Percentiles rank a stretch among this genome's conserved stretches.
Evolutionary conservation across 2,888 invertebrate genomes (phyloP).

Genomic region (Eupithecia abbreviata): DNA sequence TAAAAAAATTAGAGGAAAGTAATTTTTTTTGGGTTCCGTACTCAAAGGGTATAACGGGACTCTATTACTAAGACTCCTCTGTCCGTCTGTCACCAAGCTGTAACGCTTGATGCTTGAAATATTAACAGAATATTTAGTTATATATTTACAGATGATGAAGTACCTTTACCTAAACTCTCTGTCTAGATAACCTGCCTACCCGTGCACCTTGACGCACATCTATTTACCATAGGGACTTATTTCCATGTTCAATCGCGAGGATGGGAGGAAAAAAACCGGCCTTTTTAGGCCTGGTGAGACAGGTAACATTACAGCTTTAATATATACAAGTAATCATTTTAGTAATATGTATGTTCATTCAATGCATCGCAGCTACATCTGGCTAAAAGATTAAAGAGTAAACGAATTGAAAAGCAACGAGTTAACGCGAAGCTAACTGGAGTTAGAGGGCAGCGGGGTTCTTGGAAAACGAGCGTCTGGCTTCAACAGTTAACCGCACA

Average conservation of each 20-base stretch:
- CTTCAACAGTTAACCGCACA: constrained; percentile 46
- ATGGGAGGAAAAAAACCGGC: not conserved
- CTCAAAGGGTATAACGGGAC: too few relatives aligned
- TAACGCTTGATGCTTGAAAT: too few relatives aligned
- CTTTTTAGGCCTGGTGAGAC: not conserved
- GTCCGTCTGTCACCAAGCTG: too few relatives aligned
- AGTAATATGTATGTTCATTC: not conserved
- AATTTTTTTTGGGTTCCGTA: too few relatives aligned
- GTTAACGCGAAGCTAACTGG: constrained; percentile 45
- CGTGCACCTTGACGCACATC: too few relatives aligned
- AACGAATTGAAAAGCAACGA: constrained; percentile 38
- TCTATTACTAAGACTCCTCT: too few relatives aligned
- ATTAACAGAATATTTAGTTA: too few relatives aligned
- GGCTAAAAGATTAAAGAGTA: constrained; percentile 17
- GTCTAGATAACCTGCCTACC: too few relatives aligned
- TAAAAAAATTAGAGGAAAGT: too few relatives aligned
- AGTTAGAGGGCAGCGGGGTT: constrained; percentile 52
- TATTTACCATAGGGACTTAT: not conserved
- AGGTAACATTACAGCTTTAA: not conserved
- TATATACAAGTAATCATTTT: not conserved
- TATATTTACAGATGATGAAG: too few relatives aligned
- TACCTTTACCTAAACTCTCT: too few relatives aligned
- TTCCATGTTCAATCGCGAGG: not conserved
- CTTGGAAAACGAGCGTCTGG: constrained; percentile 61
- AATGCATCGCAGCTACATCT: constrained; percentile 9